These are phyloP conservation scores for Himalopsyche anomala DNA, from an alignment of 2,888 invertebrate genomes.

Conservation along the genomic window DNA sequence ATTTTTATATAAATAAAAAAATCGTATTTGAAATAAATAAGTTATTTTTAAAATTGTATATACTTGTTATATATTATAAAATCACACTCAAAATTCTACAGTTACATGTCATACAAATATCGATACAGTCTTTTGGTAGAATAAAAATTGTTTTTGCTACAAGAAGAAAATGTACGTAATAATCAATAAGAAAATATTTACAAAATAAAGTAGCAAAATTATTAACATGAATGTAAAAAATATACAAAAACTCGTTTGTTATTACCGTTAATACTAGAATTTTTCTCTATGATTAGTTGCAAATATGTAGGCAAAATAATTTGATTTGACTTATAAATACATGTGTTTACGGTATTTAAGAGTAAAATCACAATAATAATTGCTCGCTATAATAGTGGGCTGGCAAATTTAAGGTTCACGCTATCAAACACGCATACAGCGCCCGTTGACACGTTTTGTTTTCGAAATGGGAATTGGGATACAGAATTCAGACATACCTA, in stretches of 20 bases:
- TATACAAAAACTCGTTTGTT: neutral
- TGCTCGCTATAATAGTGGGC: slow-evolving; percentile 23
- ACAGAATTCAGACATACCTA: slow-evolving; percentile 9
- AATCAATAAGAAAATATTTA: too few species aligned
- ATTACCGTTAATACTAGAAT: neutral
- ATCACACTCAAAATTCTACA: too few species aligned
- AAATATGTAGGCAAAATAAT: neutral
- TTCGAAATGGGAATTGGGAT: slow-evolving; percentile 46
- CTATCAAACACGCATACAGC: slow-evolving; percentile 48
- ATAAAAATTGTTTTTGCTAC: too few species aligned
- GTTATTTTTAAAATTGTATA: too few species aligned
- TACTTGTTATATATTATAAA: too few species aligned
- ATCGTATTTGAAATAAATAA: too few species aligned
- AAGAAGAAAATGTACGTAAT: too few species aligned
- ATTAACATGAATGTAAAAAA: neutral
- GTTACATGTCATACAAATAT: too few species aligned
- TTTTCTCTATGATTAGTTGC: neutral
- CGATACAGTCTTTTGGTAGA: too few species aligned
- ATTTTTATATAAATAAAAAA: too few species aligned
- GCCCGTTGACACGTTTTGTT: slow-evolving; percentile 55
- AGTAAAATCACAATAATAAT: slow-evolving; percentile 27
- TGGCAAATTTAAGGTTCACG: slow-evolving; percentile 41
- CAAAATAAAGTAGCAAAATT: neutral
- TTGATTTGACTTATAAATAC: slow-evolving; percentile 17
- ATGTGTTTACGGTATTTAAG: neutral